These are phyloP conservation scores for Habroteleia sp. DNA, from an alignment of 2,888 invertebrate species.

Conservation along the genomic window DNA sequence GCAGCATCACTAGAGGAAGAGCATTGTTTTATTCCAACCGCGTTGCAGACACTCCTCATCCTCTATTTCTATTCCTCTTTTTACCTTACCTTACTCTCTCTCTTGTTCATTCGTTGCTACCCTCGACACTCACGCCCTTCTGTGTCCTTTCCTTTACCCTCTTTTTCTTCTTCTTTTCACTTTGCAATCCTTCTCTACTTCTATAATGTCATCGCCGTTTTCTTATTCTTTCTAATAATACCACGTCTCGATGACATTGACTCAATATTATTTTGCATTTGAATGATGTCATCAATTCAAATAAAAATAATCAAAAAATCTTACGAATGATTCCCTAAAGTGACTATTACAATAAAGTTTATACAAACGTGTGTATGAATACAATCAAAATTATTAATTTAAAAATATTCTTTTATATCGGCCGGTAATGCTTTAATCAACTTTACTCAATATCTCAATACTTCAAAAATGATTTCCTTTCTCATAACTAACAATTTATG, in stretches of 20 bases:
- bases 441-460: too few relatives aligned
- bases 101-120: slow-evolving; percentile 72
- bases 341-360: too few relatives aligned
- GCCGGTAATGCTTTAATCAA: too few relatives aligned
- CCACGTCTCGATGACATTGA: slow-evolving; percentile 72
- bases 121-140: slow-evolving; percentile 78
- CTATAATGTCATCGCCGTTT: slow-evolving; percentile 18
- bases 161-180: slow-evolving; percentile 50
- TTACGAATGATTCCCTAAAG: too few relatives aligned
- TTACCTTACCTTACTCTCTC: slow-evolving; percentile 64
- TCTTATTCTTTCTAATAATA: slow-evolving; percentile 68
- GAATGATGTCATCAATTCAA: slow-evolving; percentile 39
- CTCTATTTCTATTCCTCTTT: slow-evolving; percentile 66
- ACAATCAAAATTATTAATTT: too few relatives aligned
- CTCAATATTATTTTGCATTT: slow-evolving; percentile 73
- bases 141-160: slow-evolving; percentile 65
- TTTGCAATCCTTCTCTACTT: slow-evolving; percentile 56
- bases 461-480: too few relatives aligned
- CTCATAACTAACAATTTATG: too few relatives aligned
- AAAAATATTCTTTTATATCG: too few relatives aligned
- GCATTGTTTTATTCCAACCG: slow-evolving; percentile 80
- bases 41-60: slow-evolving; percentile 79
- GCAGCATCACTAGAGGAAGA: slow-evolving; percentile 77
- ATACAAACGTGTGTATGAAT: too few relatives aligned
- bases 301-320: slow-evolving; percentile 33